phyloP scores from a whole-genome alignment of 2,888 invertebrate genomes.

The Protonemura montana region DNA sequence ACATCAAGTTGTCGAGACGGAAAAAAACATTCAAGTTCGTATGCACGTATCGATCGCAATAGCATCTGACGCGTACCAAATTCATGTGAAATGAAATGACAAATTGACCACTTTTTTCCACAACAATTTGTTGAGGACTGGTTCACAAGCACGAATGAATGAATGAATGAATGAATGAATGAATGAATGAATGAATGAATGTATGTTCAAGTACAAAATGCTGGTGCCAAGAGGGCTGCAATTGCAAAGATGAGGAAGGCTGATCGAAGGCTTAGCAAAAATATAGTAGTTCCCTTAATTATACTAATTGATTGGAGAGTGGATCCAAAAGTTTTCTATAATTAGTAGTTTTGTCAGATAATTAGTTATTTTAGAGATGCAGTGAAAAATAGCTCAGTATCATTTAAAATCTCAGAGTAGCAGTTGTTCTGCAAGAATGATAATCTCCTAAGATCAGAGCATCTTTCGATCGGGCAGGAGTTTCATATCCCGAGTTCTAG shows the following conservation, averaged over 20 bases:
- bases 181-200: background rate
- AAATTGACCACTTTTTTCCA: too few species aligned
- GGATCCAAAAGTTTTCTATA: background rate
- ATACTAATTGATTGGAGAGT: background rate
- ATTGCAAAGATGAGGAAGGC: conserved; percentile 1
- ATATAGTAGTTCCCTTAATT: conserved; percentile 12
- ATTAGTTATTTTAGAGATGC: background rate
- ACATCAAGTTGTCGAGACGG: too few species aligned
- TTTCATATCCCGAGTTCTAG: too few species aligned
- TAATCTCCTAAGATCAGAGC: too few species aligned
- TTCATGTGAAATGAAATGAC: too few species aligned
- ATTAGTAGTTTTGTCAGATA: background rate
- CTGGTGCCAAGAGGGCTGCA: background rate
- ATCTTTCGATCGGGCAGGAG: too few species aligned
- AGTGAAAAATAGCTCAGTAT: background rate
- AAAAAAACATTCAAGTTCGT: too few species aligned
- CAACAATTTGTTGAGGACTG: background rate
- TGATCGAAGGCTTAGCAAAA: background rate
- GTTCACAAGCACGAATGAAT: background rate
- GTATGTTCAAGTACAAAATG: background rate
- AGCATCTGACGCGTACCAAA: too few species aligned
- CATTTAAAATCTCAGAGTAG: background rate
- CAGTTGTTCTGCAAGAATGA: background rate
- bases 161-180: background rate
- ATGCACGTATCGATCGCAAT: too few species aligned